Percentiles rank a stretch among this genome's conserved stretches.
Evolutionary conservation across 2,797 vertebrate species (phyloP).

Genomic region (Rousettus madagascariensis): DNA sequence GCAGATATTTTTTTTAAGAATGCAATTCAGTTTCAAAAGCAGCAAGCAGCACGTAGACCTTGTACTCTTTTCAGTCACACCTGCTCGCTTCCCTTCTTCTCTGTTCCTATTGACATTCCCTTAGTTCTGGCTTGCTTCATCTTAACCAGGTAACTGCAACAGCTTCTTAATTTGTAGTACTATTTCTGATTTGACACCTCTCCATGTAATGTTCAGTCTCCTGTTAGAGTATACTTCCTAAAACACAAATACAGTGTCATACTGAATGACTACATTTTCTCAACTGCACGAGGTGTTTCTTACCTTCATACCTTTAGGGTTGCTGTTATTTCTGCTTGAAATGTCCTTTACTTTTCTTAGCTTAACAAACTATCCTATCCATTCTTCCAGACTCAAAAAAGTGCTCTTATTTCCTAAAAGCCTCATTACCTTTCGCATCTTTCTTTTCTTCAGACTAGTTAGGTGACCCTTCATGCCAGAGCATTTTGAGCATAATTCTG

Average conservation of each 20-base stretch:
- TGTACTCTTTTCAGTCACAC: neutral
- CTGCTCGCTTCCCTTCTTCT: neutral
- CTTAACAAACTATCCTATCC: neutral
- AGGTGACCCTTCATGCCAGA: neutral
- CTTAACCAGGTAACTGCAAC: neutral
- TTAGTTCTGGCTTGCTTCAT: neutral
- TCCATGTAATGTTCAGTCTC: neutral
- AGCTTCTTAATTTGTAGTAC: neutral
- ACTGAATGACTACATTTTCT: neutral
- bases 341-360: neutral
- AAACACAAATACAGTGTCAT: neutral
- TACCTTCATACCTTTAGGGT: neutral
- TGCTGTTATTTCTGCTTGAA: neutral
- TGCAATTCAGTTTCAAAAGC: neutral
- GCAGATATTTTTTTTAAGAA: neutral
- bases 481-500: neutral
- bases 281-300: neutral
- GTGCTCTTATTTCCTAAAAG: neutral
- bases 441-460: neutral
- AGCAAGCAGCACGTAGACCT: neutral
- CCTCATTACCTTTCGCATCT: neutral
- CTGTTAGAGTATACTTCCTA: neutral
- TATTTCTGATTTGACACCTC: neutral
- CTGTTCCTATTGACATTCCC: neutral
- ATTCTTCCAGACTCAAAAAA: neutral